A percentile compares a stretch with the other conserved stretches of the same genome.
Conservation (phyloP, 2,888 invertebrate species). For the Scaptomyza flava region DNA sequence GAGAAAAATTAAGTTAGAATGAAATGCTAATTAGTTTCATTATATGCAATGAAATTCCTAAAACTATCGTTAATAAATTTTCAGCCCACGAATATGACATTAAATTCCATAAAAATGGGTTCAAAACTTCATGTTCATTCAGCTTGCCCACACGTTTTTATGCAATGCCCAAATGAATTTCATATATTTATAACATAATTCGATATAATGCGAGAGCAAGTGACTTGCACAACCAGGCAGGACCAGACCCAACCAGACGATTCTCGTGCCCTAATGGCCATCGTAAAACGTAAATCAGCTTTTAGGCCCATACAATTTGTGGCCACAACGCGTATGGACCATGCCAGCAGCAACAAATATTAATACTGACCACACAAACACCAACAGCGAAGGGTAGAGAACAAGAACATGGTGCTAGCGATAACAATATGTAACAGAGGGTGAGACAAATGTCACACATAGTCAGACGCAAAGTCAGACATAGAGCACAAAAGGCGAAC, state of each 20-base stretch:
- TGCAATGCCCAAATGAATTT: slow-evolving; percentile 57
- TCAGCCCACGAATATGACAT: slow-evolving; percentile 52
- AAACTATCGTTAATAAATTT: background rate
- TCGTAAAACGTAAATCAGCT: slow-evolving; percentile 71
- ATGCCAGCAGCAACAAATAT: slow-evolving; percentile 40
- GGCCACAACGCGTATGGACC: slow-evolving; percentile 60
- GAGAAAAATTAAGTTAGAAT: slow-evolving; percentile 7
- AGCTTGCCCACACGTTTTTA: slow-evolving; percentile 60
- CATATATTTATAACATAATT: slow-evolving; percentile 78
- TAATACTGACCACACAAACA: slow-evolving; percentile 65
- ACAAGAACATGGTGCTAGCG: slow-evolving; percentile 32
- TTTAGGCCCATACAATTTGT: slow-evolving; percentile 65
- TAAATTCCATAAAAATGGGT: slow-evolving; percentile 59
- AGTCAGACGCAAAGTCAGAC: slow-evolving; percentile 12
- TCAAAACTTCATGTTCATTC: slow-evolving; percentile 25
- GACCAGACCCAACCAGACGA: background rate
- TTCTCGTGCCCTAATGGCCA: slow-evolving; percentile 27
- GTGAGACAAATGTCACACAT: slow-evolving; percentile 38
- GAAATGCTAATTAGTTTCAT: slow-evolving; percentile 44
- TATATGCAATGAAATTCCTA: slow-evolving; percentile 38
- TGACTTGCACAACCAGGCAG: slow-evolving; percentile 5
- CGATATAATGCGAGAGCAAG: slow-evolving; percentile 71
- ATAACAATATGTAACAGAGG: slow-evolving; percentile 34
- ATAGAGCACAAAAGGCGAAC: slow-evolving; percentile 46
- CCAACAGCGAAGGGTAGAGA: slow-evolving; percentile 14